These are phyloP conservation scores for Lagopus leucura DNA, from an alignment of 2,113 vertebrate genomes.

Conservation along the genomic window DNA sequence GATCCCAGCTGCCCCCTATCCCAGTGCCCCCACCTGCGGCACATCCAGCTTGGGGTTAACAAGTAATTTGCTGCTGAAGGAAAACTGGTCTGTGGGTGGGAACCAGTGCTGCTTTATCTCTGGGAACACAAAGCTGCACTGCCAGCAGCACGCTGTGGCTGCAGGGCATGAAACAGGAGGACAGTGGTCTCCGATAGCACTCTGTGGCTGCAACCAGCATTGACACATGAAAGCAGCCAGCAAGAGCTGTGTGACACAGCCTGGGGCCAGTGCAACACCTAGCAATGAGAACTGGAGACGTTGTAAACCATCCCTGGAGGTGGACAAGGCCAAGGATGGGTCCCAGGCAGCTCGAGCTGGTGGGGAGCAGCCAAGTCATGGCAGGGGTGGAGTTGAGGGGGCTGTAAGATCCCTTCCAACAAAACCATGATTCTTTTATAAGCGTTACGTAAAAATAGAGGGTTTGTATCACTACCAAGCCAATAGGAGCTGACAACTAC, in stretches of 20 bases:
- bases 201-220: background rate
- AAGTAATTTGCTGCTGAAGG: background rate
- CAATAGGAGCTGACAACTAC: background rate
- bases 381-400: no score
- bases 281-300: background rate
- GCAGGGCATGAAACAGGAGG: background rate
- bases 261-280: accelerated
- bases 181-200: background rate
- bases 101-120: background rate
- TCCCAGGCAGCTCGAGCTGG: background rate
- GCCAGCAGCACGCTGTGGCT: background rate
- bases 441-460: background rate
- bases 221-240: background rate
- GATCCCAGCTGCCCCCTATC: background rate
- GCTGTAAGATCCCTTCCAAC: background rate
- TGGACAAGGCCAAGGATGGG: background rate
- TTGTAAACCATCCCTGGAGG: background rate
- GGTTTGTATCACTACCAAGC: background rate
- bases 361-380: no score
- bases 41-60: background rate
- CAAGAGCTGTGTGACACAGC: background rate
- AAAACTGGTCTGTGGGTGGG: background rate
- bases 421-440: background rate
- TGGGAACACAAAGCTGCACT: background rate
- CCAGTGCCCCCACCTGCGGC: background rate